A percentile compares a stretch with the other conserved stretches of the same genome.
These are phyloP conservation scores for Chymomyza costata DNA, from an alignment of 1,140 invertebrate species.

Conservation along the genomic window DNA sequence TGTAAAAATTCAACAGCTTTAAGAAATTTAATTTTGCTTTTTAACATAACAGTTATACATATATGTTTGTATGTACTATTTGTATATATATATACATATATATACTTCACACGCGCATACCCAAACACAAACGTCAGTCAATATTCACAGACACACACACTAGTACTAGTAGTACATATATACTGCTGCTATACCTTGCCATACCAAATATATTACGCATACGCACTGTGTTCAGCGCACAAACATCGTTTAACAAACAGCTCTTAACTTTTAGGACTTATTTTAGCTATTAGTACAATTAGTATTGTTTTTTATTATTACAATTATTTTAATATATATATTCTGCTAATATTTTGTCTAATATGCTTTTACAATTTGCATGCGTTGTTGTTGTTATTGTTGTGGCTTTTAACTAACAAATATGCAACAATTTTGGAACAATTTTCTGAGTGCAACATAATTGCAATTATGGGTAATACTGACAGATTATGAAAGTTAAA, in stretches of 20 bases:
- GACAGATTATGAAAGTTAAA: too few species aligned
- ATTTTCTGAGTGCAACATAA: too few species aligned
- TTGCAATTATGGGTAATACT: too few species aligned
- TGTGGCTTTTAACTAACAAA: constrained; percentile 8
- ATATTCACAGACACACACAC: constrained; percentile 24
- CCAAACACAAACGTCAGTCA: constrained; percentile 39
- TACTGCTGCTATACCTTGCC: background rate
- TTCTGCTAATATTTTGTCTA: constrained; percentile 58
- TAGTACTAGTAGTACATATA: too few species aligned
- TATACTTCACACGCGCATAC: too few species aligned
- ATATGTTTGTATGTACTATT: too few species aligned
- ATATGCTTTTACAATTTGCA: constrained; percentile 26
- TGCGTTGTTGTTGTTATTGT: constrained; percentile 25
- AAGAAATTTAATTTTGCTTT: too few species aligned
- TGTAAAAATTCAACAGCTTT: too few species aligned
- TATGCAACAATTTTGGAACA: too few species aligned
- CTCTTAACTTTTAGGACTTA: constrained; percentile 48
- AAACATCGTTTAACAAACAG: constrained; percentile 54
- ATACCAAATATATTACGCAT: constrained; percentile 26
- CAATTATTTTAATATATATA: constrained; percentile 28
- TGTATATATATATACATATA: too few species aligned
- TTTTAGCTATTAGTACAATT: constrained; percentile 29
- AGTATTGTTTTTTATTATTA: constrained; percentile 18
- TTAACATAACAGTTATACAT: too few species aligned
- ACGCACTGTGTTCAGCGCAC: constrained; percentile 31